Evolutionary conservation across 2,888 invertebrate species (phyloP), one percentile per base, ranked within the genome.

Genomic region (Dicroscelio sp.): DNA sequence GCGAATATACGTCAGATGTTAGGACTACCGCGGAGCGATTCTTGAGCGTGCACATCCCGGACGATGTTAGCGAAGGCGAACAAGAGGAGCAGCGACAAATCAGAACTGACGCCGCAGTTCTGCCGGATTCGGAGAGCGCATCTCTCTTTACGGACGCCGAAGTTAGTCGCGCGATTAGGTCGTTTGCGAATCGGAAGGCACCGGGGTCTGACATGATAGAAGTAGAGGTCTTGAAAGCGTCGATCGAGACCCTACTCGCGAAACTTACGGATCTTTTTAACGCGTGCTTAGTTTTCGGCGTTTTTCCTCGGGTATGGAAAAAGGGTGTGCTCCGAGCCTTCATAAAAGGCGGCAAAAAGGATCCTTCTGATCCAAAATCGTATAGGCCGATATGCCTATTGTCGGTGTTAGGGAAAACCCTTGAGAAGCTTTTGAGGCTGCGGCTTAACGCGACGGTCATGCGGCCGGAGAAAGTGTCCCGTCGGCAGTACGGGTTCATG

Each of bases 221-320:
- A 33, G 92, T 92, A 14, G 82, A 27, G 20, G 86, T 88, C 1
- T 80, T 91, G 0, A 93, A 93, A 25, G 58, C 35, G 8, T 76
- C 89, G 0, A 33, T 25, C 0, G 17, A 12, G 0, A 55, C 78
- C 0, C 82, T 93, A 0, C 60, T 60, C 0, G 76, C 20, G 30
- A 55, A 86, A 12, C 25, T 93, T 12, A 67, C 87, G 14, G 38
- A 82, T 3, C 58, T 92, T 0, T 84, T 82, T n/a, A 93, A 93
- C 63, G 86, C 79, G 8, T 93, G 93, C 63, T 82, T 94, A 0
- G 48, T 71, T 0, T 69, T 23, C 55, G 92, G 90, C 0, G 73
- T 90, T 31, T 94, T 94, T 73, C 93, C 93, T 23, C 30, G 27
- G 0, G 78, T n/a, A 14, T 93, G 93, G 93, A 94, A 92, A 58